These are phyloP conservation scores for Anarhynchus alexandrinus DNA, from an alignment of 2,113 vertebrate species.

Conservation along the genomic window DNA sequence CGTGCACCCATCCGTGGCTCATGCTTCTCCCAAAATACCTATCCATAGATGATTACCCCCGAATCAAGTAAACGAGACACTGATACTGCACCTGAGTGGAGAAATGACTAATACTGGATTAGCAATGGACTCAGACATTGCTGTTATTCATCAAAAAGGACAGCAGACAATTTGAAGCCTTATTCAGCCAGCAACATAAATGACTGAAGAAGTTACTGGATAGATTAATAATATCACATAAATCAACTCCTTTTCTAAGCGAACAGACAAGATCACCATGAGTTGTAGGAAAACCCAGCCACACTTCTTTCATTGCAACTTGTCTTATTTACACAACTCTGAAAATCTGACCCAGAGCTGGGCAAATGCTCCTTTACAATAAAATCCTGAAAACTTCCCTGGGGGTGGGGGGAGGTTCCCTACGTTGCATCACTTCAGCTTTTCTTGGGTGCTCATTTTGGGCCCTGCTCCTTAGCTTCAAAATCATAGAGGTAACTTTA, in stretches of 20 bases:
- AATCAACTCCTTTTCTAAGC: neutral
- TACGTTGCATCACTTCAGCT: neutral
- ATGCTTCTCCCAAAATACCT: neutral
- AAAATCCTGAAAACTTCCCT: neutral
- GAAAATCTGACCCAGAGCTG: neutral
- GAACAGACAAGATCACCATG: neutral
- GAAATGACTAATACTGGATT: neutral
- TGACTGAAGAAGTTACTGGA: neutral
- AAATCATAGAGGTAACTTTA: neutral
- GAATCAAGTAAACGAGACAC: neutral
- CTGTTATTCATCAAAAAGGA: neutral
- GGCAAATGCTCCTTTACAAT: neutral
- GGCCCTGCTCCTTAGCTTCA: neutral
- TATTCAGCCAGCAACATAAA: neutral
- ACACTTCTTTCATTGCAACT: neutral
- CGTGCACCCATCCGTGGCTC: neutral
- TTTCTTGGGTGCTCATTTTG: neutral
- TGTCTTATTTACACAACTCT: neutral
- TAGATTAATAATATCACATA: neutral
- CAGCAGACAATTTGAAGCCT: neutral
- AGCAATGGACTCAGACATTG: neutral
- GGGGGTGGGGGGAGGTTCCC: rapidly evolving
- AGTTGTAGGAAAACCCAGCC: neutral
- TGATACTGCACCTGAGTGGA: neutral
- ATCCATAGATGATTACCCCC: neutral